A percentile compares a stretch with the other conserved stretches of the same genome.
Conservation (phyloP, 2,888 invertebrate genomes). For the Amiota minor region DNA sequence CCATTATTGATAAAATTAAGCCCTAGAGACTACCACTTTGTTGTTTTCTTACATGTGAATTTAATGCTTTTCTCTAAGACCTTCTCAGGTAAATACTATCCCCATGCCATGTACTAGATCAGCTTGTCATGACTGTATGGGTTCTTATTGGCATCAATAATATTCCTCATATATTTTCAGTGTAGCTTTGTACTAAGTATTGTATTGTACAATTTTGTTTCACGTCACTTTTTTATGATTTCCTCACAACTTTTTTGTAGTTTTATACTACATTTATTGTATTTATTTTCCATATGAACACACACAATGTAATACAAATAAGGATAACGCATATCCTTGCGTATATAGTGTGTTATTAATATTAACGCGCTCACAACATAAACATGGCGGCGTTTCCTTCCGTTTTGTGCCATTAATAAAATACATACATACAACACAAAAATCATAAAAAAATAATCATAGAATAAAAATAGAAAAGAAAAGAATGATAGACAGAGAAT, state of each 20-base stretch:
- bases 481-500: slow-evolving; percentile 1
- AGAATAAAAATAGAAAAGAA: slow-evolving; percentile 20
- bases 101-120: too few species aligned
- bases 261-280: slow-evolving; percentile 36
- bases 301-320: slow-evolving; percentile 24
- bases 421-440: slow-evolving; percentile 44
- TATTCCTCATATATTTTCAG: too few species aligned
- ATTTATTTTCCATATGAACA: slow-evolving; percentile 26
- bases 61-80: too few species aligned
- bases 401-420: slow-evolving; percentile 40
- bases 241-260: slow-evolving; percentile 12
- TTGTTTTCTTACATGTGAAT: too few species aligned
- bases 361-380: slow-evolving; percentile 54
- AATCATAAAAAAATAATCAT: slow-evolving; percentile 15
- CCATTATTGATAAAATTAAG: too few species aligned
- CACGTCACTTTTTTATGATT: slow-evolving; percentile 12
- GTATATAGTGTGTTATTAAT: slow-evolving; percentile 59
- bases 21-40: too few species aligned
- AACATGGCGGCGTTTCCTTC: slow-evolving; percentile 39
- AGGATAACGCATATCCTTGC: slow-evolving; percentile 5
- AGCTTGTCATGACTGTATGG: too few species aligned
- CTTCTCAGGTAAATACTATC: too few species aligned
- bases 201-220: not conserved
- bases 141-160: too few species aligned
- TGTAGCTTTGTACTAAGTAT: not conserved